Base-by-base conservation (phyloP, 2,113 vertebrate genomes). In the Macheiramphus alcinus region DNA sequence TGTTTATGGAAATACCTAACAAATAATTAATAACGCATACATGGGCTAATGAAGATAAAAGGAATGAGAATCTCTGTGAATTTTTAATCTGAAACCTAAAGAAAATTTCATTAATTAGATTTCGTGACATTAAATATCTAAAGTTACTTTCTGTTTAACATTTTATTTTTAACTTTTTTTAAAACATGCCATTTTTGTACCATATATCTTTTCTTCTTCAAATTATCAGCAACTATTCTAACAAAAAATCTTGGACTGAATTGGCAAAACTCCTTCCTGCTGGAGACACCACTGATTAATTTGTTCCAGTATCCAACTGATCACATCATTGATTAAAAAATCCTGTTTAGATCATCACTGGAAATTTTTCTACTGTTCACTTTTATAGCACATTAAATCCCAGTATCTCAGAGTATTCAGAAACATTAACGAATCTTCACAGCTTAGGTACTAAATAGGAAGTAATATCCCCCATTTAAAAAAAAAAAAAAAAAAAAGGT, bases 271-370 rank as follows among this genome's bases (percentile, higher is more conserved):
- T 88, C 31, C 25, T 80, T 93, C 42, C 43, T 96, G 40, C 20
- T 92, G 32, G 55, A 90, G 38, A 78, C 88, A 92, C 23, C 38
- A 73, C 58, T 66, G 67, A 90, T 88, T 93, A 73, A 93, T 94
- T 92, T 96, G 55, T 71, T 48, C 38, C 29, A 42, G 25, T 73
- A 68, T 38, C 50, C 25, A 58, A 68, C 62, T 88, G 29, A 90
- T 80, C 85, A 93, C 22, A 92, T 83, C 18, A 90, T 83, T 90
- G 88, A 94, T 93, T 92, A 70, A 96, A 93, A 88, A 88, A 55
- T 70, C n/a, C 38, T 80, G 38, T 93, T 95, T 90, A 80, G 53
- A 53, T 88, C 87, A 93, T 78, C 27, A 78, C 19, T 82, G 50
- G 50, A 95, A 96, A 85, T 88, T 90, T 86, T 93, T 94, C 34